A percentile compares a stretch with the other conserved stretches of the same genome.
phyloP scores from a whole-genome alignment of 2,888 invertebrate species.

The Epistrophe eligans region DNA sequence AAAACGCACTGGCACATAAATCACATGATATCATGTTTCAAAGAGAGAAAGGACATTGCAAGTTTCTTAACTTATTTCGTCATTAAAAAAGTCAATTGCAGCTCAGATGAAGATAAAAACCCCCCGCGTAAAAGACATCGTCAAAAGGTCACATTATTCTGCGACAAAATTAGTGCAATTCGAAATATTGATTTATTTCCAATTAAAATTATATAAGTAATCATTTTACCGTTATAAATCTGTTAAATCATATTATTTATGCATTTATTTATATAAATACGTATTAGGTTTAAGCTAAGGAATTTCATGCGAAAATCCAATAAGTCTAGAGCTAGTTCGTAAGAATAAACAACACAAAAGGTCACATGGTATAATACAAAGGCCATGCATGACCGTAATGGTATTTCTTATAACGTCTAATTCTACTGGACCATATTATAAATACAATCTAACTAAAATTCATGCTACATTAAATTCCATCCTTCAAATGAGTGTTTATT shows the following conservation, averaged over 20 bases:
- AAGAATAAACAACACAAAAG: neutral
- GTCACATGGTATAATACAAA: neutral
- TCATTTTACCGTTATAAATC: no score
- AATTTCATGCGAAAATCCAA: neutral
- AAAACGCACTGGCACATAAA: no score
- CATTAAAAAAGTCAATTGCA: no score
- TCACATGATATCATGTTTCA: no score
- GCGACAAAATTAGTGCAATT: no score
- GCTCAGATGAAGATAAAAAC: no score
- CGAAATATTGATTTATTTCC: no score
- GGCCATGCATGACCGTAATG: neutral
- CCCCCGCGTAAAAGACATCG: no score
- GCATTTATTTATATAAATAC: neutral
- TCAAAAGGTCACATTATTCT: no score
- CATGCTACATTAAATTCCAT: slow-evolving; percentile 9
- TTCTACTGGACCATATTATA: neutral
- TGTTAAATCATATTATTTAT: neutral
- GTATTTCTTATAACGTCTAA: neutral
- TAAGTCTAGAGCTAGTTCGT: neutral
- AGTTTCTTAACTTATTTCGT: no score
- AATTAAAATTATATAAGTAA: no score
- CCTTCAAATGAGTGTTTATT: slow-evolving; percentile 20
- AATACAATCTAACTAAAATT: neutral
- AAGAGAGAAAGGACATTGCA: no score
- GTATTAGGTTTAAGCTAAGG: neutral